A percentile compares a stretch with the other conserved stretches of the same genome.
Conservation (phyloP, 2,113 vertebrate genomes). For the Meleagris gallopavo region DNA sequence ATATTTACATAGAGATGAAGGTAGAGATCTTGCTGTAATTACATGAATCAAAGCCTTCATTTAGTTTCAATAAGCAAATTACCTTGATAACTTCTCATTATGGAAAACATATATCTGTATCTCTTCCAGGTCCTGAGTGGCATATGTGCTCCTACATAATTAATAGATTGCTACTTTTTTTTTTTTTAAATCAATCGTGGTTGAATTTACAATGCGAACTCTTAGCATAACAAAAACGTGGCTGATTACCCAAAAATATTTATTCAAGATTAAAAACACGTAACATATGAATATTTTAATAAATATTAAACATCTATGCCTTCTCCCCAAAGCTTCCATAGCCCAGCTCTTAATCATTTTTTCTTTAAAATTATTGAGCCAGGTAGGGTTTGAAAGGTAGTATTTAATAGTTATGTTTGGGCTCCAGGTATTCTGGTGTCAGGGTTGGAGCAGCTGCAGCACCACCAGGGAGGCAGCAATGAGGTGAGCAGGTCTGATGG, state of each 20-base stretch:
- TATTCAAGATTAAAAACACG: constrained; percentile 41
- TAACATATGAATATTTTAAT: constrained; percentile 62
- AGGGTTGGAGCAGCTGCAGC: neutral
- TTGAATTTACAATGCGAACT: constrained; percentile 52
- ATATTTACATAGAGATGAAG: constrained; percentile 22
- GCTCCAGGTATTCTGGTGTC: neutral
- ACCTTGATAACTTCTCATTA: constrained; percentile 48
- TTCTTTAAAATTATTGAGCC: constrained; percentile 52
- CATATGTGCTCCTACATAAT: constrained; percentile 34
- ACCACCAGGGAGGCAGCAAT: neutral
- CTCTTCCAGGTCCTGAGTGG: constrained; percentile 48
- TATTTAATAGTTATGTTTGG: neutral
- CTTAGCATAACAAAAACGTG: constrained; percentile 25
- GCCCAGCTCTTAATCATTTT: constrained; percentile 60
- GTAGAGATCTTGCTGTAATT: constrained; percentile 42
- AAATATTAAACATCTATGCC: constrained; percentile 61
- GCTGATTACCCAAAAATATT: constrained; percentile 60
- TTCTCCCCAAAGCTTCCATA: constrained; percentile 28
- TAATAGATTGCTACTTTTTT: constrained; percentile 12
- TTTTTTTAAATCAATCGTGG: neutral
- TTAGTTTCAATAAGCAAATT: constrained; percentile 58
- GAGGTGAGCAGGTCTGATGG: neutral
- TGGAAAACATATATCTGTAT: constrained; percentile 27
- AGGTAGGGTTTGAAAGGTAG: constrained; percentile 26
- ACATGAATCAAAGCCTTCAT: constrained; percentile 61